Evolutionary conservation across 2,113 vertebrate genomes (phyloP), one percentile per base, ranked within the genome.

Genomic region (Podiceps cristatus): DNA sequence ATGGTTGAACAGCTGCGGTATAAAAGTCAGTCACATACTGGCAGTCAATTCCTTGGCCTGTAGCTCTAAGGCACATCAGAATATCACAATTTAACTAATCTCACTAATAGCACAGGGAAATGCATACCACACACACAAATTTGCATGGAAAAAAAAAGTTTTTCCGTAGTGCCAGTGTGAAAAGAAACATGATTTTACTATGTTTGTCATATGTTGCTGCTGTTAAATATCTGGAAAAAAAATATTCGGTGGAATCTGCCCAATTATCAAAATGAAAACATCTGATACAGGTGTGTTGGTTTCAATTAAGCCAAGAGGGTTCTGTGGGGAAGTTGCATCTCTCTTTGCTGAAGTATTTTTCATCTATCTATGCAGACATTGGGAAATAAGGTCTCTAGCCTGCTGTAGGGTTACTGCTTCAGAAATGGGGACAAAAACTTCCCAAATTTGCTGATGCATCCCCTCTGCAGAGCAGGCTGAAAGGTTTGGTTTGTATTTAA

Each of bases 301-400:
- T 78, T 47, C 31, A 78, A 72, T 59, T 64, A 82, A 68, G 49
- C 15, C 22, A 23, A 76, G 24, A n/a, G 5, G 3, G 3, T 56
- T 87, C 55, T 76, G 49, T 68, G 35, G 9, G 5, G 33, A 60
- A 68, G 18, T 22, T 88, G 35, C 11, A 15, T n/a, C 17, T 18
- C 16, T 69, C 40, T 64, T 60, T 52, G 27, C 27, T 60, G 16
- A 9, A 72, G 16, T 71, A 44, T 28, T 72, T 72, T 52, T 35
- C 19, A 25, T 22, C 27, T 75, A 6, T 58, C n/a, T 0, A 0
- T 80, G n/a, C 22, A 59, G 13, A 60, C 28, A 31, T 2, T 58
- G 28, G 33, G 29, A 77, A 28, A 11, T 20, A 75, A 47, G 7
- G 31, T 55, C 31, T 90, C 28, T 45, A 77, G 33, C 17, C 40